Evolutionary conservation across 2,797 vertebrate genomes (phyloP), one percentile per base, ranked within the genome.

Genomic region (Melanotaenia boesemani): DNA sequence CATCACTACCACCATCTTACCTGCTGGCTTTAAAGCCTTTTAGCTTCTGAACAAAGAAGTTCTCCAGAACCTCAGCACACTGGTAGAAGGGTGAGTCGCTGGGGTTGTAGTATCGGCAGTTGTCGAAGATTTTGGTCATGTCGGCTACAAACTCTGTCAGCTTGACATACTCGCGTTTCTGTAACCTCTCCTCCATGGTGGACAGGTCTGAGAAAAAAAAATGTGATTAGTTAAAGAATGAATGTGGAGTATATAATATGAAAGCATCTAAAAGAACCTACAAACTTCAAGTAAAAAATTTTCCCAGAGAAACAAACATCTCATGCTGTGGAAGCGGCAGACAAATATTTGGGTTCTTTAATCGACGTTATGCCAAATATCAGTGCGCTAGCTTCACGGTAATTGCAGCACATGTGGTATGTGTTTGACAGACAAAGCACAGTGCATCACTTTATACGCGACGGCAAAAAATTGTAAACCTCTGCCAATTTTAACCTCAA

Each of bases 101-200:
- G 76, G 97, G 96, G 93, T 99, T 99, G 95, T 99, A 99, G 92
- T 99, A 99, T 91, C 97, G 97, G 93, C 97, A 99, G 93, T 99
- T 99, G 94, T 99, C 97, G 84, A 99, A 99, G 94, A 99, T 98
- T 96, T 97, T 97, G 97, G 97, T 99, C 97, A 99, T 98, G 92
- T 99, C 97, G 61, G 97, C 97, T 86, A 99, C 97, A 81, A 98
- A 99, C 91, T 99, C 97, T 0, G 97, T 98, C 89, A 99, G 95
- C 91, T 98, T 99, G 90, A 96, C 93, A 90, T 99, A 99, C 87
- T 96, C 96, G 41, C 95, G 96, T 64, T 95, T 97, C 91, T 96
- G 95, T 84, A 98, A 86, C 91, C 96, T 94, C 85, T 98, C 97
- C 83, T 99, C 97, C 96, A 99, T 98, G 81, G 97, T 98, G 67